Conservation (phyloP, 2,797 vertebrate genomes). For the Orestias chungarensis region DNA sequence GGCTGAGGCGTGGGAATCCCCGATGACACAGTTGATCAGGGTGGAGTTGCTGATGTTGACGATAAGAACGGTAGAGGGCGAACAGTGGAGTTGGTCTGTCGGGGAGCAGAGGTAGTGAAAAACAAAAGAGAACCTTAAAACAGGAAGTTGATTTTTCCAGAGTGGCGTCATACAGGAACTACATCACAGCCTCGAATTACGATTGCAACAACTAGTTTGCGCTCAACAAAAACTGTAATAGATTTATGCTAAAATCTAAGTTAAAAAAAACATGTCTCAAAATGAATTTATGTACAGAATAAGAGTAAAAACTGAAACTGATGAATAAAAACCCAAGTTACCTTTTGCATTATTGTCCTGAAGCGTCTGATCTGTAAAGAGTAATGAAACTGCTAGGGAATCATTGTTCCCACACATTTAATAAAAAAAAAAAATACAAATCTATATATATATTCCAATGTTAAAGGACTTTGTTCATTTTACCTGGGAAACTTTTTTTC, state of each 20-base stretch:
- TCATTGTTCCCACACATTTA: no score
- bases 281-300: neutral
- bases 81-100: constrained; percentile 12
- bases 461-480: neutral
- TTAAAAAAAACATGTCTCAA: neutral
- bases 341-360: constrained; percentile 44
- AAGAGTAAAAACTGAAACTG: neutral
- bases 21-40: constrained; percentile 72
- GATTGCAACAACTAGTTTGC: neutral
- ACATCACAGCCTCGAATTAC: neutral
- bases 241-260: neutral
- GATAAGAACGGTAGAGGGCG: constrained; percentile 61
- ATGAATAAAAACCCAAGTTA: constrained; percentile 12
- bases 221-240: neutral
- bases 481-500: constrained; percentile 52
- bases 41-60: constrained; percentile 81
- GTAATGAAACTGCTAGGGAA: neutral
- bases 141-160: constrained; percentile 50
- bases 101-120: constrained; percentile 17
- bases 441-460: neutral
- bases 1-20: constrained; percentile 38
- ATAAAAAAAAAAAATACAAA: no score
- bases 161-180: constrained; percentile 23
- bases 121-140: constrained; percentile 45
- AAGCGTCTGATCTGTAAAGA: constrained; percentile 37